phyloP scores from a whole-genome alignment of 92 coral and sea anemone species.

The Zoanthus sansibaricus region DNA sequence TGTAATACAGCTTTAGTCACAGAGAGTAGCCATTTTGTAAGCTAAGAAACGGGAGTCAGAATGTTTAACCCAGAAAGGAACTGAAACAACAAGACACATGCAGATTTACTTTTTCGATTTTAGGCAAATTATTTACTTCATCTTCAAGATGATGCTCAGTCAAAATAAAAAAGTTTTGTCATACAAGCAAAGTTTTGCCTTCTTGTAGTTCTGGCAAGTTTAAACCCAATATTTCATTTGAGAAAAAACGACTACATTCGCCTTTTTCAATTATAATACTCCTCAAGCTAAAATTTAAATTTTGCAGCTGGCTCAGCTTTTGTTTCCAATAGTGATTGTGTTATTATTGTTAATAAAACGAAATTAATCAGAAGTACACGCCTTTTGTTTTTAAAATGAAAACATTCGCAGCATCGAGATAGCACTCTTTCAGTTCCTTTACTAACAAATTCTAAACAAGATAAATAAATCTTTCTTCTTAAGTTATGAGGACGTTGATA shows the following conservation, averaged over 20 bases:
- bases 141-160: not conserved
- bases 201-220: not conserved
- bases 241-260: conserved; percentile 51
- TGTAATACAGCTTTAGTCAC: not conserved
- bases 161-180: not conserved
- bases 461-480: conserved; percentile 61
- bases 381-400: conserved; percentile 74
- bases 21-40: not conserved
- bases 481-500: conserved; percentile 58
- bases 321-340: conserved; percentile 82
- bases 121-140: conserved; percentile 1
- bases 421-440: conserved; percentile 61
- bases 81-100: conserved; percentile 40
- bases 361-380: conserved; percentile 95
- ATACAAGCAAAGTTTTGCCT: not conserved
- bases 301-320: conserved; percentile 83
- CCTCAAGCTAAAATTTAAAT: conserved; percentile 80
- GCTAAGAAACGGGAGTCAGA: conserved; percentile 19
- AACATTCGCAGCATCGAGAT: conserved; percentile 74
- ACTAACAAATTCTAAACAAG: conserved; percentile 66
- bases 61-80: conserved; percentile 20
- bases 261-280: conserved; percentile 56
- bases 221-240: not conserved
- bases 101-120: conserved; percentile 13
- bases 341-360: conserved; percentile 96